Evolutionary conservation across 2,113 vertebrate genomes (phyloP).

Genomic region (Pandion haliaetus): DNA sequence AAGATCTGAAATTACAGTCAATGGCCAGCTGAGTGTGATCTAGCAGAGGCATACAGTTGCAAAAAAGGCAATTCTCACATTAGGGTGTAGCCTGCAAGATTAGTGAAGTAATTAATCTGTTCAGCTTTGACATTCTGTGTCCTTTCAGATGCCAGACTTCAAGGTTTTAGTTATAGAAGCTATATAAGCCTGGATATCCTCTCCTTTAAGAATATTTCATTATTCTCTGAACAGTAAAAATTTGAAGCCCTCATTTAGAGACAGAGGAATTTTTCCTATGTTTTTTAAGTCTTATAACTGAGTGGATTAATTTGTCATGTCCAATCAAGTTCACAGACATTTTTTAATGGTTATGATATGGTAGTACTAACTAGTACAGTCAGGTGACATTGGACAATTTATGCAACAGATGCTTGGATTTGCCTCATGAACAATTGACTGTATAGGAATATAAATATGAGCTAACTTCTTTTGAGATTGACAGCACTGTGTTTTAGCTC

Average conservation of each 20-base stretch:
- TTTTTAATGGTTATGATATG: not conserved
- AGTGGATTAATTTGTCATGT: not conserved
- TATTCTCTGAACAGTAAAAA: not conserved
- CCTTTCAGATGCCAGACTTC: not conserved
- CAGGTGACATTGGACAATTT: not conserved
- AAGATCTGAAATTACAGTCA: not conserved
- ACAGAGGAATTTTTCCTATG: not conserved
- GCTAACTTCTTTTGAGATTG: not conserved
- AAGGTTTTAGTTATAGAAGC: not conserved
- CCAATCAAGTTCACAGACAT: not conserved
- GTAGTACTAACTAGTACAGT: not conserved
- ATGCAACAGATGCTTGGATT: not conserved
- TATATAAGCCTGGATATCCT: not conserved
- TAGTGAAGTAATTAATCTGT: not conserved
- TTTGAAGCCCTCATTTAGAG: not conserved
- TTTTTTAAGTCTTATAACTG: rapidly evolving
- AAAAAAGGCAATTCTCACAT: not conserved
- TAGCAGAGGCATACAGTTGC: not conserved
- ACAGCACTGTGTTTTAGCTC: rapidly evolving
- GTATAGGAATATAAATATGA: not conserved
- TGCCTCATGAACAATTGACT: not conserved
- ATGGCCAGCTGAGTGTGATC: not conserved
- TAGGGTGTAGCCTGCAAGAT: not conserved
- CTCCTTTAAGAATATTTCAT: not conserved
- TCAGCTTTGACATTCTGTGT: not conserved